A percentile compares a stretch with the other conserved stretches of the same genome.
phyloP scores from a whole-genome alignment of 2,113 vertebrate genomes.

The Toxostoma redivivum region DNA sequence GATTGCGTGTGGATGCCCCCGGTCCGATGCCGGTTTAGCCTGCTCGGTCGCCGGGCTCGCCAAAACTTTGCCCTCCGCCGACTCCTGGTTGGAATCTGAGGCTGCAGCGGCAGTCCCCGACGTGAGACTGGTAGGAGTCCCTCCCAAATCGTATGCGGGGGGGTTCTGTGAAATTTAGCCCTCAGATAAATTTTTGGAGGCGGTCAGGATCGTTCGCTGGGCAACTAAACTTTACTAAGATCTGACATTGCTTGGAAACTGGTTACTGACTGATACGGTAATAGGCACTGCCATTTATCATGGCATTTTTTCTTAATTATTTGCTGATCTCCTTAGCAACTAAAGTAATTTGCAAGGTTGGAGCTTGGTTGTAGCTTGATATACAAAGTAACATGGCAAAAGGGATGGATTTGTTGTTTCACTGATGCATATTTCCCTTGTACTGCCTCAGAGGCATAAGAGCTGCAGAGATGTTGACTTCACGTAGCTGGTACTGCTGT shows the following conservation, averaged over 20 bases:
- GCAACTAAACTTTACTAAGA: conserved; percentile 21
- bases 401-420: not conserved
- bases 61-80: not conserved
- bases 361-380: not conserved
- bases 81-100: not conserved
- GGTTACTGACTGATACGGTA: not conserved
- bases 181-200: not conserved
- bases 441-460: not conserved
- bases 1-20: not conserved
- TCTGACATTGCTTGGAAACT: not conserved
- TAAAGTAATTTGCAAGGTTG: not conserved
- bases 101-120: not conserved
- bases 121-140: not conserved
- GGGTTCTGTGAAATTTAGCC: not conserved
- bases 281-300: not conserved
- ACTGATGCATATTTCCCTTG: not conserved
- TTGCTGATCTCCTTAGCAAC: conserved; percentile 61
- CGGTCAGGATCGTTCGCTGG: not conserved
- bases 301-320: conserved; percentile 11
- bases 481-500: not conserved
- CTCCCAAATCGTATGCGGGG: no score
- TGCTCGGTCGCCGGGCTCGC: not conserved
- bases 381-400: not conserved
- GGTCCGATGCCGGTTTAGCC: not conserved
- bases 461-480: not conserved